phyloP scores from a whole-genome alignment of 2,113 vertebrate genomes.

The Parus major region DNA sequence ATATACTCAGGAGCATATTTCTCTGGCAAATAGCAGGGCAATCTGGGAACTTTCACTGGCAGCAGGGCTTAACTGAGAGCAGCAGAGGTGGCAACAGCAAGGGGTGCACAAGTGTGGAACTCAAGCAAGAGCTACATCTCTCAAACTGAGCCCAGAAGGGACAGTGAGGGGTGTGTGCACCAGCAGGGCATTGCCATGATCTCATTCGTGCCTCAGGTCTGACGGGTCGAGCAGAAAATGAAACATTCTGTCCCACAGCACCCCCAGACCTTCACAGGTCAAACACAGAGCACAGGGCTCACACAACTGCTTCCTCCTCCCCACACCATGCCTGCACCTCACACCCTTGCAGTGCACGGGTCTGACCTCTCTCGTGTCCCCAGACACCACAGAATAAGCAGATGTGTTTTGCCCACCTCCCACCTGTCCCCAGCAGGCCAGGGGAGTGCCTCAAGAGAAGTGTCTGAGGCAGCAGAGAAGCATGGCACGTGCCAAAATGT shows the following conservation, averaged over 20 bases:
- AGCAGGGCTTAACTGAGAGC: neutral
- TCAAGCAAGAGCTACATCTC: neutral
- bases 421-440: neutral
- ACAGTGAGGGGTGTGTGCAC: rapidly evolving
- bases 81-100: neutral
- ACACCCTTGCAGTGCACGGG: neutral
- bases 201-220: neutral
- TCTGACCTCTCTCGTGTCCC: neutral
- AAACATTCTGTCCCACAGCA: neutral
- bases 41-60: neutral
- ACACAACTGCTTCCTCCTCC: neutral
- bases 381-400: neutral
- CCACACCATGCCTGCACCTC: neutral
- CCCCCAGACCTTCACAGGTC: neutral
- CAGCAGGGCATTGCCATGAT: neutral
- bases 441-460: neutral
- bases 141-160: neutral
- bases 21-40: neutral
- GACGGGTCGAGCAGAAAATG: neutral
- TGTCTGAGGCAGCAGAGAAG: neutral
- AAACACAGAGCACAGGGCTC: neutral
- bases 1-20: neutral
- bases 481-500: neutral
- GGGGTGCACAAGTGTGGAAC: neutral
- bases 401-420: neutral